Evolutionary conservation across 2,888 invertebrate species (phyloP).

Genomic region (Apamea anceps): DNA sequence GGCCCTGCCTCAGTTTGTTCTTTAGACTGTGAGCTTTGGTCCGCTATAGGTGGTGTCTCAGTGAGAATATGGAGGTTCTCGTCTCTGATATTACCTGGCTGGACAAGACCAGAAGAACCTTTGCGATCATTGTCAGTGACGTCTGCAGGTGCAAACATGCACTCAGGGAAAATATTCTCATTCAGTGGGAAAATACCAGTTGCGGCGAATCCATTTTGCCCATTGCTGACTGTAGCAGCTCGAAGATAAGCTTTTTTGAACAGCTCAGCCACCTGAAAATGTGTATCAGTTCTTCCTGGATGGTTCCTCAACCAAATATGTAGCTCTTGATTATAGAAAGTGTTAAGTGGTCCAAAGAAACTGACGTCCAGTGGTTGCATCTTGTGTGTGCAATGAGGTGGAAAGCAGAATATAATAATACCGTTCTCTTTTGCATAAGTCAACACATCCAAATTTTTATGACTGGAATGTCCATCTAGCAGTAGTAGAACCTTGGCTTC

Average conservation of each 20-base stretch:
- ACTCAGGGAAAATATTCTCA: conserved; percentile 19
- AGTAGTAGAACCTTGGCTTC: neutral
- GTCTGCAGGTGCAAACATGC: conserved; percentile 12
- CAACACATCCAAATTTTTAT: neutral
- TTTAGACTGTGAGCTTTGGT: too few relatives aligned
- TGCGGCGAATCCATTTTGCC: neutral
- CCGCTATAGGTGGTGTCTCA: too few relatives aligned
- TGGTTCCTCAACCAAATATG: neutral
- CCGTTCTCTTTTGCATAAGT: neutral
- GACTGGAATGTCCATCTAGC: neutral
- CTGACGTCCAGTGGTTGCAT: neutral
- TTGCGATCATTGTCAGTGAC: neutral
- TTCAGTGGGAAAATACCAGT: conserved; percentile 3
- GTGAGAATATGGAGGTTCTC: too few relatives aligned
- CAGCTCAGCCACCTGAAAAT: neutral
- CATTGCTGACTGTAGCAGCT: neutral
- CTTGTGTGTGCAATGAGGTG: neutral
- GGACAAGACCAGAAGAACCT: too few relatives aligned
- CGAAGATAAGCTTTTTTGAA: neutral
- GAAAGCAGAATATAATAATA: neutral
- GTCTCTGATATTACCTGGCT: too few relatives aligned
- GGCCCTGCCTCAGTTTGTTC: too few relatives aligned
- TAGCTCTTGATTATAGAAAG: neutral
- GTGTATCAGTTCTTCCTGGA: neutral
- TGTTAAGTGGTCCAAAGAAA: neutral